These are phyloP conservation scores for Trematocara nigrifrons DNA, from an alignment of 2,113 vertebrate genomes.

Conservation along the genomic window DNA sequence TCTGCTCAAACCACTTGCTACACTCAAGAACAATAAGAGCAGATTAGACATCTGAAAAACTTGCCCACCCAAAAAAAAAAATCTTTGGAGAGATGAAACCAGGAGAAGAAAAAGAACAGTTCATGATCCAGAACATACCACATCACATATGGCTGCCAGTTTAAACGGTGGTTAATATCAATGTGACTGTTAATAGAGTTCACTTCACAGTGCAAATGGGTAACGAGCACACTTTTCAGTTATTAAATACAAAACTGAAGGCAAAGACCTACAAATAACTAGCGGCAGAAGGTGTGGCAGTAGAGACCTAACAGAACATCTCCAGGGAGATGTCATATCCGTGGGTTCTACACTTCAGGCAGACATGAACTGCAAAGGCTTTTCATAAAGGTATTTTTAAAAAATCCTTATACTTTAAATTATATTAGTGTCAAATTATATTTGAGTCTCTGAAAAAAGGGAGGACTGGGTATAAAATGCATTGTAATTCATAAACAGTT, in stretches of 20 bases:
- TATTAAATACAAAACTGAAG: not conserved
- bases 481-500: not conserved
- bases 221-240: not conserved
- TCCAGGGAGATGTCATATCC: not conserved
- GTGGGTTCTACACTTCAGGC: not conserved
- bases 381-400: not conserved
- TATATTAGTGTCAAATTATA: not conserved
- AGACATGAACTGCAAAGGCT: not conserved
- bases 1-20: not conserved
- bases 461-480: not conserved
- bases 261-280: not conserved
- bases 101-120: not conserved
- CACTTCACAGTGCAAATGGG: not conserved
- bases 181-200: not conserved
- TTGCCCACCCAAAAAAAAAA: no score
- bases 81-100: not conserved
- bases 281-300: not conserved
- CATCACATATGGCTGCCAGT: not conserved
- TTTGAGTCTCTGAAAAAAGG: not conserved
- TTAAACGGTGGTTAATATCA: not conserved
- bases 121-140: not conserved
- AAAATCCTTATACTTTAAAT: not conserved
- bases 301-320: not conserved
- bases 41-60: not conserved
- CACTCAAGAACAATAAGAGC: not conserved